These are phyloP conservation scores for Cassiopea xamachana DNA, from an alignment of 30 jellyfish, hydroid and myxozoan genomes.

Conservation along the genomic window DNA sequence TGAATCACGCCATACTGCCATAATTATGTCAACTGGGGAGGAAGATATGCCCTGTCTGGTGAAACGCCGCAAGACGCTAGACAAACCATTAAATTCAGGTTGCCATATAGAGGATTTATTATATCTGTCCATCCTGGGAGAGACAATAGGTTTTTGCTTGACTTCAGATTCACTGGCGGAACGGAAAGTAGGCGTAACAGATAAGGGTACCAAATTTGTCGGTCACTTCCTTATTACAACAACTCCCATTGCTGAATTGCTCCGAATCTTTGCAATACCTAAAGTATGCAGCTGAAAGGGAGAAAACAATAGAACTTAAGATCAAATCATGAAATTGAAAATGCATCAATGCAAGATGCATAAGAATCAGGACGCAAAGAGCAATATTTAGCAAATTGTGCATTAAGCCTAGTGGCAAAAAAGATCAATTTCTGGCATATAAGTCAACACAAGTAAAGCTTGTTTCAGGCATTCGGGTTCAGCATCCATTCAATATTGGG, in stretches of 20 bases:
- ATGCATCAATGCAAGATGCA: background rate
- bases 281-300: slow-evolving; percentile 15
- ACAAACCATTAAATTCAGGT: slow-evolving; percentile 10
- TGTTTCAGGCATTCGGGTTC: background rate
- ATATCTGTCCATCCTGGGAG: slow-evolving; percentile 16
- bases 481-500: background rate
- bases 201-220: slow-evolving; percentile 37
- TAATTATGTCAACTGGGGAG: background rate
- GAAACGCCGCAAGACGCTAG: slow-evolving; percentile 10
- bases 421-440: slow-evolving; percentile 1
- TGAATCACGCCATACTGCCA: slow-evolving; percentile 18
- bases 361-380: slow-evolving; percentile 6
- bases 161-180: slow-evolving; percentile 15
- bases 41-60: background rate
- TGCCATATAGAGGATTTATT: slow-evolving; percentile 5
- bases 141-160: background rate
- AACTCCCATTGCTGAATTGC: too few relatives aligned
- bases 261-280: slow-evolving; percentile 11
- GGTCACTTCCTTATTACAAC: slow-evolving; percentile 8
- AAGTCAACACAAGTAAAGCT: background rate
- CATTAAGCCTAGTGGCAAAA: slow-evolving; percentile 5
- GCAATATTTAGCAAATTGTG: slow-evolving; percentile 21
- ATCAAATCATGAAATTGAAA: background rate
- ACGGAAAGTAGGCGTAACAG: slow-evolving; percentile 12
- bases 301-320: background rate